These are phyloP conservation scores for Irena cyanogastra DNA, from an alignment of 2,113 vertebrate genomes.

Conservation along the genomic window DNA sequence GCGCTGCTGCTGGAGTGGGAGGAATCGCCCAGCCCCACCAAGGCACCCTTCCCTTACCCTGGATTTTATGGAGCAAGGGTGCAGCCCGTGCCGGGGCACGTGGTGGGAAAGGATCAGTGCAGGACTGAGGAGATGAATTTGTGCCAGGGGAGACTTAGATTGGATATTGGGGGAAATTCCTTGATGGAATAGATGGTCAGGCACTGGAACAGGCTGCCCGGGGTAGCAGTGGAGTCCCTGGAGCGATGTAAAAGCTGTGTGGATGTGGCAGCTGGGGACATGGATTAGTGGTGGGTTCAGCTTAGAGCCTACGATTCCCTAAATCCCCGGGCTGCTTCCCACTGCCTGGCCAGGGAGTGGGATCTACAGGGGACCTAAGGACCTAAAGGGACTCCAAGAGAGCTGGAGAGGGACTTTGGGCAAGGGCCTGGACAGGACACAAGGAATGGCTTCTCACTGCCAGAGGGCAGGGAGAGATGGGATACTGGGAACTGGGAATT, in stretches of 20 bases:
- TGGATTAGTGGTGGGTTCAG: background rate
- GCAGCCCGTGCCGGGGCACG: accelerated
- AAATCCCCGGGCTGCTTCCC: background rate
- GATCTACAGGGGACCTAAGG: background rate
- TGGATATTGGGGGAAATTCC: background rate
- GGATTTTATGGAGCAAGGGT: background rate
- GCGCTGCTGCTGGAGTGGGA: background rate
- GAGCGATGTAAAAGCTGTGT: too few species aligned
- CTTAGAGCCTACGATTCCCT: background rate
- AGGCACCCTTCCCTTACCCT: background rate
- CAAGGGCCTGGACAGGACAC: background rate
- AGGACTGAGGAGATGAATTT: background rate
- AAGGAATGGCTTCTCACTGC: background rate
- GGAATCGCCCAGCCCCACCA: accelerated
- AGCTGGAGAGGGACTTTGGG: background rate
- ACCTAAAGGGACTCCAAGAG: background rate
- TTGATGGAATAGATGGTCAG: background rate
- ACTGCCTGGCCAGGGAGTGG: background rate
- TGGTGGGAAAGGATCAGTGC: accelerated
- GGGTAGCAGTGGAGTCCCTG: background rate
- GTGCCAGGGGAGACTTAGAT: background rate
- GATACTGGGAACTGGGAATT: background rate
- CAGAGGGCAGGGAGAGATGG: background rate
- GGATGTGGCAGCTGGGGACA: background rate
- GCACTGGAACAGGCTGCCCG: background rate